A percentile compares a stretch with the other conserved stretches of the same genome.
Conservation (phyloP, 1,140 invertebrate species). For the Cryptotermes secundus region DNA sequence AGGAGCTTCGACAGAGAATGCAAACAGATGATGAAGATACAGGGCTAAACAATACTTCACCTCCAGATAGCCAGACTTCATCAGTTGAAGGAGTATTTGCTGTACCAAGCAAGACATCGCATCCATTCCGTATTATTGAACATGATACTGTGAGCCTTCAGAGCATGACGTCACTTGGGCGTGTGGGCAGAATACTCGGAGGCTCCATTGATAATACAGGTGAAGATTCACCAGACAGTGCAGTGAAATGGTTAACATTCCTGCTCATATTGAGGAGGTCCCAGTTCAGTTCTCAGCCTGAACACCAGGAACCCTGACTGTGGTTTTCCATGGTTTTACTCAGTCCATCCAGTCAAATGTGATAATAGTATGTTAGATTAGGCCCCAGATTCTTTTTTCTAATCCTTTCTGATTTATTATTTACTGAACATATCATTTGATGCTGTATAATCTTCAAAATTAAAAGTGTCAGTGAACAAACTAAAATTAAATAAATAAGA, state of each 20-base stretch:
- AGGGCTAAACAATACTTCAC: conserved; percentile 60
- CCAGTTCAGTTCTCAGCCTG: too few species aligned
- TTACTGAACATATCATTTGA: too few species aligned
- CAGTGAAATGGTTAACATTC: neutral
- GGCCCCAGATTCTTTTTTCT: too few species aligned
- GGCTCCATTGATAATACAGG: conserved; percentile 58
- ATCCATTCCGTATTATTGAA: conserved; percentile 81
- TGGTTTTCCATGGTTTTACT: too few species aligned
- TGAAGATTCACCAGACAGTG: conserved; percentile 36
- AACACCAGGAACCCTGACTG: too few species aligned
- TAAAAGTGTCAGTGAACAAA: too few species aligned
- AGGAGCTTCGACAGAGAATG: conserved; percentile 79
- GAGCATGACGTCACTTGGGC: conserved; percentile 80
- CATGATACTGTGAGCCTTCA: conserved; percentile 83
- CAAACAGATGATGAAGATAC: conserved; percentile 79
- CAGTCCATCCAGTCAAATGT: too few species aligned
- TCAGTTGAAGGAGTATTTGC: conserved; percentile 63
- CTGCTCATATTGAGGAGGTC: too few species aligned
- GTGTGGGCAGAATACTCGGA: conserved; percentile 72
- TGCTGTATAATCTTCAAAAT: too few species aligned
- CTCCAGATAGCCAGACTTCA: conserved; percentile 77
- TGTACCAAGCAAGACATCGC: conserved; percentile 58
- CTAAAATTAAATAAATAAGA: too few species aligned
- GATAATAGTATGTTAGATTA: too few species aligned
- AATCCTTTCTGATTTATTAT: too few species aligned